phyloP scores from a whole-genome alignment of 37 sponge, comb jelly and placozoan species.

The Ephydatia muelleri region DNA sequence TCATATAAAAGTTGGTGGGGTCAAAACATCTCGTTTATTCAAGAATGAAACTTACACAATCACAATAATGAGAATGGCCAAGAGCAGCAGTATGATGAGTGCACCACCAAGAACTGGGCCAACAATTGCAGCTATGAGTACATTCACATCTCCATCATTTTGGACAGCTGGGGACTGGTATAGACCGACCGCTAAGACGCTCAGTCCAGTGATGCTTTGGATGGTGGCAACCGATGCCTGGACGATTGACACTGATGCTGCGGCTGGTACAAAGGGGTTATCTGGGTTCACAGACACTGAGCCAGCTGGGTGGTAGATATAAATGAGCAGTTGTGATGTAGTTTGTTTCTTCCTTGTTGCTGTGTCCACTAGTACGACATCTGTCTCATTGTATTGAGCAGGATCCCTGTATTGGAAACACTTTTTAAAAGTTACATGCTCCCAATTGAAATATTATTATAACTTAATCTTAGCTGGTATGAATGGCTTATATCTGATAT shows the following conservation, averaged over 20 bases:
- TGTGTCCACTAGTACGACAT: background rate
- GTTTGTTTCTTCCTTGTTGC: background rate
- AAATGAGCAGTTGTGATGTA: background rate
- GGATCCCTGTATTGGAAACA: background rate
- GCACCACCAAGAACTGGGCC: background rate
- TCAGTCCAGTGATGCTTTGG: background rate
- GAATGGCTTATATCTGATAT: too few relatives aligned
- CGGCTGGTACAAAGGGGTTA: background rate
- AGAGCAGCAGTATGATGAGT: background rate
- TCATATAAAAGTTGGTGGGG: background rate
- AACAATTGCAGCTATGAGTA: background rate
- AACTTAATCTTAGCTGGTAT: too few relatives aligned
- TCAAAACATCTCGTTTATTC: background rate
- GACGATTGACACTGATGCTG: background rate
- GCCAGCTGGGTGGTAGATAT: background rate
- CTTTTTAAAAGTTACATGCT: too few relatives aligned
- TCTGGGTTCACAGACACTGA: background rate
- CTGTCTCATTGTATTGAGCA: background rate
- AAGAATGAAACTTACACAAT: background rate
- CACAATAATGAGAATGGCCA: background rate
- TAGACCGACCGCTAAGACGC: background rate
- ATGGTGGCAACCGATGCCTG: background rate
- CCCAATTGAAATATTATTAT: too few relatives aligned
- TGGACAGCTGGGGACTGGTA: background rate
- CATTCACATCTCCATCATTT: background rate